Conservation (phyloP, 2,888 invertebrate genomes). For the Ctena decussata region DNA sequence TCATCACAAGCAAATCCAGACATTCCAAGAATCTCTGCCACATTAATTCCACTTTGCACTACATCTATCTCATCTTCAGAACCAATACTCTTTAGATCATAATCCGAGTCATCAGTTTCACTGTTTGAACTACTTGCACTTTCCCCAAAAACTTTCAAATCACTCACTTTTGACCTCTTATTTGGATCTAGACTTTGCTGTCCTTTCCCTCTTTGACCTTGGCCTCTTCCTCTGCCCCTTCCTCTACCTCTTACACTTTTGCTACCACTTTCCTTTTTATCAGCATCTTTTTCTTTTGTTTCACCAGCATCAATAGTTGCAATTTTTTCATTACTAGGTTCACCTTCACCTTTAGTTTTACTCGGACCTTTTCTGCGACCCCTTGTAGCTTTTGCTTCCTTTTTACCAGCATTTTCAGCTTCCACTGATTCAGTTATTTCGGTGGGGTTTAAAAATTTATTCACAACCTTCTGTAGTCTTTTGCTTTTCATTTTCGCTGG, state of each 20-base stretch:
- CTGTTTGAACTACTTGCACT: conserved; percentile 22
- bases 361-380: neutral
- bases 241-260: conserved; percentile 22
- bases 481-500: conserved; percentile 57
- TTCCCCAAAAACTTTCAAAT: neutral
- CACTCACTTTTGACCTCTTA: neutral
- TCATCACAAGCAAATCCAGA: conserved; percentile 1
- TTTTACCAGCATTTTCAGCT: neutral
- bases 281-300: neutral
- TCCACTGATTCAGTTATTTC: neutral
- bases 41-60: conserved; percentile 37
- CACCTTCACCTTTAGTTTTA: neutral
- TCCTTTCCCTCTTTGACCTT: neutral
- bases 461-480: conserved; percentile 56
- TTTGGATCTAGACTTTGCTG: too few species aligned
- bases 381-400: neutral
- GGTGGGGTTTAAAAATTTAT: conserved; percentile 44
- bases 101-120: conserved; percentile 30
- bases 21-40: conserved; percentile 48
- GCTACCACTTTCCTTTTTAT: neutral
- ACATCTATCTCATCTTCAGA: conserved; percentile 41
- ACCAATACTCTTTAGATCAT: conserved; percentile 10
- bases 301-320: neutral
- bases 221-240: conserved; percentile 16
- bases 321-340: neutral